Conservation (phyloP, 2,113 vertebrate genomes). For the Elaphurus davidianus region DNA sequence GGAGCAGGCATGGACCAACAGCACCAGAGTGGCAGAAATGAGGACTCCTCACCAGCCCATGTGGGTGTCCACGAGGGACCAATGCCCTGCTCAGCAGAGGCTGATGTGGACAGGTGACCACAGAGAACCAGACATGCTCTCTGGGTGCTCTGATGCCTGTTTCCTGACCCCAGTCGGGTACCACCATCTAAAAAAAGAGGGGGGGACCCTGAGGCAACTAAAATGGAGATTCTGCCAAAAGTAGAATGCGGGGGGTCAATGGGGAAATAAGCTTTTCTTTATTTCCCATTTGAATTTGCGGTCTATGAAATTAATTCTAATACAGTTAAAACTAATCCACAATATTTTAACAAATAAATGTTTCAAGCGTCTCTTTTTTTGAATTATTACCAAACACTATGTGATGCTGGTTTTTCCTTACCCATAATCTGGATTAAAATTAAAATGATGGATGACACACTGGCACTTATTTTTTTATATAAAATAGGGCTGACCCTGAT, state of each 20-base stretch:
- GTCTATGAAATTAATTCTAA: neutral
- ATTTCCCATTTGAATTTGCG: neutral
- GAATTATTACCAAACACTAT: neutral
- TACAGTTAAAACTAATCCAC: neutral
- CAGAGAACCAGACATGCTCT: fast-evolving
- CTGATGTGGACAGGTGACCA: neutral
- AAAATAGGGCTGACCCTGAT: neutral
- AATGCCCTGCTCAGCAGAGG: neutral
- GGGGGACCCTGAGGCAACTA: neutral
- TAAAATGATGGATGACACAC: neutral
- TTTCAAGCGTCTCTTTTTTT: neutral
- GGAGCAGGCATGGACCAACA: fast-evolving
- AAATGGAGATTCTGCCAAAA: neutral
- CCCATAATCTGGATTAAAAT: neutral
- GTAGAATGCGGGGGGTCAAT: neutral
- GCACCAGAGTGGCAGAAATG: neutral
- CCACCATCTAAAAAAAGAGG: neutral
- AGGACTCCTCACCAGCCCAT: neutral
- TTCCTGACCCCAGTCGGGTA: neutral
- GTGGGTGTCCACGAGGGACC: fast-evolving
- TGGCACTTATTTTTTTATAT: neutral
- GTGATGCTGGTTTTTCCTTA: neutral
- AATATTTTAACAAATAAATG: neutral
- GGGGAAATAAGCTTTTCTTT: neutral
- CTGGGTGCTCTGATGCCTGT: neutral